Evolutionary conservation across 2,888 invertebrate species (phyloP).

Genomic region (Phlogophora meticulosa): DNA sequence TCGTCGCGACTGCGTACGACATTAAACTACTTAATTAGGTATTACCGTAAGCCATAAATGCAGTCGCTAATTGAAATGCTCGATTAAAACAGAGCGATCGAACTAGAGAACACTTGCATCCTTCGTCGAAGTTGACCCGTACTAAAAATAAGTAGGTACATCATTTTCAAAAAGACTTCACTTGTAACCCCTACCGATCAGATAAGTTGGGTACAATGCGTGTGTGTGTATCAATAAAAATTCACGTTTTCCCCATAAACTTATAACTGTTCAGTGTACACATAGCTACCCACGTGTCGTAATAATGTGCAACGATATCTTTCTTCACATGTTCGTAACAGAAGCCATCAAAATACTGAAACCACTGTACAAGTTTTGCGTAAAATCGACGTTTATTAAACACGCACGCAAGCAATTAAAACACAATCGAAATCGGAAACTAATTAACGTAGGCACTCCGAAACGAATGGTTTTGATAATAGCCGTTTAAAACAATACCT

Average conservation of each 20-base stretch:
- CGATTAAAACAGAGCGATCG: conserved; percentile 73
- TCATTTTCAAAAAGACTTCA: conserved; percentile 14
- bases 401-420: conserved; percentile 72
- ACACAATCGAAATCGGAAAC: conserved; percentile 72
- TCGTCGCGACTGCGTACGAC: conserved; percentile 27
- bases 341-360: conserved; percentile 63
- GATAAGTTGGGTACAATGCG: conserved; percentile 14
- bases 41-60: conserved; percentile 65
- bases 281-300: conserved; percentile 61
- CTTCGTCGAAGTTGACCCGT: conserved; percentile 14
- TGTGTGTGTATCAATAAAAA: conserved; percentile 50
- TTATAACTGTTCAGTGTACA: conserved; percentile 47
- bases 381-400: conserved; percentile 72
- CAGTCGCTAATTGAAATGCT: conserved; percentile 77
- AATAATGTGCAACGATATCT: conserved; percentile 56
- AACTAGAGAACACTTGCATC: conserved; percentile 49
- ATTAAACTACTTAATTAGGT: conserved; percentile 62
- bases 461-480: conserved; percentile 63
- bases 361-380: conserved; percentile 62
- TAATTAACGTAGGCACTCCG: conserved; percentile 66
- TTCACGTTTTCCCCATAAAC: conserved; percentile 66
- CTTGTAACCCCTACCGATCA: not conserved
- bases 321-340: conserved; percentile 57
- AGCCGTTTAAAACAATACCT: conserved; percentile 61
- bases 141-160: conserved; percentile 4